These are phyloP conservation scores for Nannoperca obscura DNA, from an alignment of 2,797 vertebrate species.

Conservation along the genomic window DNA sequence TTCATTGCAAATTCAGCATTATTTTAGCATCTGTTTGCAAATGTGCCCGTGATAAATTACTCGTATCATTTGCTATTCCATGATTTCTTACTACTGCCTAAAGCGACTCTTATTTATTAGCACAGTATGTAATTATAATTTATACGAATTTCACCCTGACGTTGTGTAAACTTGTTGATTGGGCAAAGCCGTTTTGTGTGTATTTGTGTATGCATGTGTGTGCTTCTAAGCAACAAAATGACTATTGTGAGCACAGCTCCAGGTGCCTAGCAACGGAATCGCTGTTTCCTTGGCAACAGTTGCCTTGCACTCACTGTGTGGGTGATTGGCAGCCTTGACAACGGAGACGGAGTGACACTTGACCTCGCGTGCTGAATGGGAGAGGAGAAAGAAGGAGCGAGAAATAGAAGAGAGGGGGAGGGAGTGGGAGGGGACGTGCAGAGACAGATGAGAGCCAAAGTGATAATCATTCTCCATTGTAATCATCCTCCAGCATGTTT, in stretches of 20 bases:
- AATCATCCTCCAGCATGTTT: constrained; percentile 81
- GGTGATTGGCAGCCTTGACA: constrained; percentile 87
- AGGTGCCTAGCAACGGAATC: constrained; percentile 88
- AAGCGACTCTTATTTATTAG: constrained; percentile 69
- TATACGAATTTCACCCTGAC: constrained; percentile 55
- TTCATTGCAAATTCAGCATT: constrained; percentile 76
- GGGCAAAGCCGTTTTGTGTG: constrained; percentile 67
- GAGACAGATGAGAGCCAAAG: constrained; percentile 78
- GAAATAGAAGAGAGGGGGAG: constrained; percentile 69
- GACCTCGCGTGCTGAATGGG: constrained; percentile 85
- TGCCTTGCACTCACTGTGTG: constrained; percentile 85
- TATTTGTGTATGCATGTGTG: constrained; percentile 54
- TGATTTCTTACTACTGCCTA: constrained; percentile 66
- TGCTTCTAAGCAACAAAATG: constrained; percentile 84
- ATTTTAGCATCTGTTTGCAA: constrained; percentile 71
- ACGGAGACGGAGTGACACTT: constrained; percentile 85
- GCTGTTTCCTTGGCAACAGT: constrained; percentile 89
- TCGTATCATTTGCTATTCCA: constrained; percentile 54
- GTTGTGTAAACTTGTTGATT: constrained; percentile 77
- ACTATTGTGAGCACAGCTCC: constrained; percentile 86
- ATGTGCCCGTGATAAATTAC: constrained; percentile 68
- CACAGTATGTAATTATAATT: constrained; percentile 56
- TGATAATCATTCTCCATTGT: constrained; percentile 85
- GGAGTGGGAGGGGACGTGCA: constrained; percentile 58
- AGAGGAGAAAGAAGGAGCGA: constrained; percentile 70